Base-by-base conservation (phyloP, 2,113 vertebrate genomes). In the Lepisosteus osseus region DNA sequence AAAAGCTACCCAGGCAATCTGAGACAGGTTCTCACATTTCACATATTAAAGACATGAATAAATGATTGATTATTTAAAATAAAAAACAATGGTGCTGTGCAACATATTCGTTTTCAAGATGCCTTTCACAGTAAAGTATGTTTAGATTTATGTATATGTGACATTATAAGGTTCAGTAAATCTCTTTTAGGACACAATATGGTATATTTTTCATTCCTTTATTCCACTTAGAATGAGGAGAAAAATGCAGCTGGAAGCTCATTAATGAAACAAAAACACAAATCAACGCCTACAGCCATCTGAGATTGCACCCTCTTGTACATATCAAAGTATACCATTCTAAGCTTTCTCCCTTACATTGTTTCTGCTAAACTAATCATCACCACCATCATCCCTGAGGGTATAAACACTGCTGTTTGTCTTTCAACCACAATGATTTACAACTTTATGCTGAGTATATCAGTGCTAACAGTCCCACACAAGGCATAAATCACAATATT, bases 11-110 rank as follows among this genome's bases (percentile, higher is more conserved):
- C 29, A 29, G 29, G 29, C 29, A 29, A 29, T 29, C 29, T 29
- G 29, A 29, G 29, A 29, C 29, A 29, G 29, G 29, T 29, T 29
- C 29, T 29, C 1, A 29, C 29, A 29, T 29, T 29, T 29, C 2
- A 29, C 29, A 29, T 29, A 29, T 29, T 29, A 29, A 65, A 71
- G 54, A 61, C 77, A 54, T 55, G 63, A 62, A 68, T 57, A 70
- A 77, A 61, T 71, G 74, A 79, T 77, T 82, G 75, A 77, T 82
- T 77, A 72, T 67, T 68, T 55, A 67, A 74, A 73, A 54, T 69
- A 75, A 73, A 81, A 69, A 65, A 47, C 63, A 54, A 69, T 55
- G 63, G 62, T 13, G 61, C 6, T 44, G 57, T 11, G 44, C 15
- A 51, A 72, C 61, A 54, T 72, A 65, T 42, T 29, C 2, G 29